These are phyloP conservation scores for Pedionomus torquatus DNA, from an alignment of 2,113 vertebrate genomes.

Conservation along the genomic window DNA sequence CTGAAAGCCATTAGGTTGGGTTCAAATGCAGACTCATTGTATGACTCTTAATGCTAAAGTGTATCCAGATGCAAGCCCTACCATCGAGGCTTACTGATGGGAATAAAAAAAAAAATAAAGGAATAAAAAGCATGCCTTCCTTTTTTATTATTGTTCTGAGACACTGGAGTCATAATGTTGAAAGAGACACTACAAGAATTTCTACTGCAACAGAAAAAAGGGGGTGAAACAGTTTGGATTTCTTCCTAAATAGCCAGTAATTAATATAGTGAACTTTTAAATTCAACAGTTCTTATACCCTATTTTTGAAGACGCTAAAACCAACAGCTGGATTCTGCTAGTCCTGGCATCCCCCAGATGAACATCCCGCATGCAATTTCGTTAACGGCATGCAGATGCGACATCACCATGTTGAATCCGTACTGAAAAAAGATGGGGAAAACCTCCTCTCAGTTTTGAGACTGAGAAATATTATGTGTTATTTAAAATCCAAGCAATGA, in stretches of 20 bases:
- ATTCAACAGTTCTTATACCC: not conserved
- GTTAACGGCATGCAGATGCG: conserved; percentile 94
- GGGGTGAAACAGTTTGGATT: not conserved
- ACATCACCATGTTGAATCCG: conserved; percentile 99
- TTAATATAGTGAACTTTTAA: not conserved
- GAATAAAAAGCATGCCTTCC: not conserved
- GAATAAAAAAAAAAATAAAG: too few species aligned
- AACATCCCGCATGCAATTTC: conserved; percentile 89
- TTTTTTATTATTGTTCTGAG: not conserved
- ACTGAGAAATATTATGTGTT: not conserved
- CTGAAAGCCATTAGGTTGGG: not conserved
- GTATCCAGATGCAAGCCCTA: not conserved
- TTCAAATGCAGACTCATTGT: not conserved
- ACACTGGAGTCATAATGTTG: not conserved
- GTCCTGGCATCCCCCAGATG: not conserved
- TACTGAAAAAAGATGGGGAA: conserved; percentile 78
- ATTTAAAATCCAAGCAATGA: not conserved
- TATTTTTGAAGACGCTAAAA: not conserved
- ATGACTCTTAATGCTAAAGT: not conserved
- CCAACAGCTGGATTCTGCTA: not conserved
- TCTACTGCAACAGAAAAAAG: not conserved
- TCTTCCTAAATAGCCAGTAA: not conserved
- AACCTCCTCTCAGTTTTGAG: not conserved
- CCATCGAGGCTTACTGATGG: not conserved
- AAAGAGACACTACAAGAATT: not conserved